phyloP scores from a whole-genome alignment of 2,797 vertebrate genomes.

The Morus bassanus region DNA sequence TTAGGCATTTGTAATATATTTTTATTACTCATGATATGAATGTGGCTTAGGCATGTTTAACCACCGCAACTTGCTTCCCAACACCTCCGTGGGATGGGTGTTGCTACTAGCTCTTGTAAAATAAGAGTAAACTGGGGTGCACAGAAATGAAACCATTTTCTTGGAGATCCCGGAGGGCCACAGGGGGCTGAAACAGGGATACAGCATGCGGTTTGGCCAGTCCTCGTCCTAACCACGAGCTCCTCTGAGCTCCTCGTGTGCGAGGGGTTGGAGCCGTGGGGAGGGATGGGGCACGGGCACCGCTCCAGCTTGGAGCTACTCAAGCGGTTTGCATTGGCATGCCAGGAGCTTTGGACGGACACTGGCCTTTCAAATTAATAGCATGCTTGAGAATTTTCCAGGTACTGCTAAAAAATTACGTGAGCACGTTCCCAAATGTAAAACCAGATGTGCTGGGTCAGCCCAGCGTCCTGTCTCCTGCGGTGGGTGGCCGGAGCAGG shows the following conservation, averaged over 20 bases:
- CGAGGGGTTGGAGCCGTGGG: not conserved
- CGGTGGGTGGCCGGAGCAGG: not conserved
- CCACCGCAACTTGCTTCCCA: not conserved
- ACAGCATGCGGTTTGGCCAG: constrained; percentile 15
- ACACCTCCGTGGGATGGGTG: not conserved
- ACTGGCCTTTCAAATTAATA: constrained; percentile 52
- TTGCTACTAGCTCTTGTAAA: constrained; percentile 1
- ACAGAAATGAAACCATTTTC: not conserved
- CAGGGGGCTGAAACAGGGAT: constrained; percentile 16
- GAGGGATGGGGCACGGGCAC: not conserved
- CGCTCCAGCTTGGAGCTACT: constrained; percentile 8
- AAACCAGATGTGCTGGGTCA: constrained; percentile 31
- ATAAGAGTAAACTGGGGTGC: not conserved
- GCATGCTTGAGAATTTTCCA: constrained; percentile 39
- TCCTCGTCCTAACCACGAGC: not conserved
- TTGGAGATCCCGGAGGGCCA: not conserved
- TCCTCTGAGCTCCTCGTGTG: not conserved
- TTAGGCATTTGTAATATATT: constrained; percentile 52
- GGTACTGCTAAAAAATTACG: constrained; percentile 46
- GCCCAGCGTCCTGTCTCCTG: not conserved
- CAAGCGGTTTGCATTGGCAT: not conserved
- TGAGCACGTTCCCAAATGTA: not conserved
- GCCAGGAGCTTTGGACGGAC: constrained; percentile 23
- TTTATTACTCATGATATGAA: constrained; percentile 39
- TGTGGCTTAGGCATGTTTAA: constrained; percentile 6